phyloP scores from a whole-genome alignment of 1,140 invertebrate species.

The Zaprionus africanus region DNA sequence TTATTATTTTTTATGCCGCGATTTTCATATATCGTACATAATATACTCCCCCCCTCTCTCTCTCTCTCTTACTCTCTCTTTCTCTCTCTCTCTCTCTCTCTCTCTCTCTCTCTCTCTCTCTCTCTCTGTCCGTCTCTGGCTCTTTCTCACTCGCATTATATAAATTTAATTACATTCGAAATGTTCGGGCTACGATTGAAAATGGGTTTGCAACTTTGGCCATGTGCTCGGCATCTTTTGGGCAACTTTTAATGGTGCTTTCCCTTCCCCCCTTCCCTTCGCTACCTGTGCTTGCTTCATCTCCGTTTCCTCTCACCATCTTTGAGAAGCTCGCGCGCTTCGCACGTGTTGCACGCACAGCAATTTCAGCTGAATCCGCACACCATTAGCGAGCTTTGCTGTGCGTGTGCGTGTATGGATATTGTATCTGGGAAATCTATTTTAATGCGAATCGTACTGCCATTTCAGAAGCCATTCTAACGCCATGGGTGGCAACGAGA shows the following conservation, averaged over 20 bases:
- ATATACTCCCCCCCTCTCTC: not conserved
- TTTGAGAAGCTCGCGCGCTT: not conserved
- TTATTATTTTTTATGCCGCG: slow-evolving; percentile 49
- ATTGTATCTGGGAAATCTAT: slow-evolving; percentile 47
- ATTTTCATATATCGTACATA: slow-evolving; percentile 34
- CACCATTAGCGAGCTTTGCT: slow-evolving; percentile 22
- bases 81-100: too few relatives aligned
- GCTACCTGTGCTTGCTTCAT: too few relatives aligned
- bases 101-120: not conserved
- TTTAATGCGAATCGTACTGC: slow-evolving; percentile 42
- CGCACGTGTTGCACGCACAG: slow-evolving; percentile 51
- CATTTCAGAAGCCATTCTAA: slow-evolving; percentile 42
- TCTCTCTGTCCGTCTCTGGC: not conserved
- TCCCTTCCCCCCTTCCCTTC: not conserved
- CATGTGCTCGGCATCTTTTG: slow-evolving; percentile 24
- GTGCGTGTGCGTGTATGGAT: slow-evolving; percentile 25
- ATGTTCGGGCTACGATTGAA: slow-evolving; percentile 21
- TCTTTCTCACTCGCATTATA: slow-evolving; percentile 19
- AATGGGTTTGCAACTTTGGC: slow-evolving; percentile 36
- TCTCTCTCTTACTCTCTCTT: not conserved
- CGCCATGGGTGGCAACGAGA: slow-evolving; percentile 38
- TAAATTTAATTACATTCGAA: slow-evolving; percentile 49
- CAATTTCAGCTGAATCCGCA: slow-evolving; percentile 32
- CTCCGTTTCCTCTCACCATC: not conserved
- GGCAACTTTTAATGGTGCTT: slow-evolving; percentile 27